phyloP scores from a whole-genome alignment of 2,113 vertebrate genomes.

The Laticauda laticaudata region DNA sequence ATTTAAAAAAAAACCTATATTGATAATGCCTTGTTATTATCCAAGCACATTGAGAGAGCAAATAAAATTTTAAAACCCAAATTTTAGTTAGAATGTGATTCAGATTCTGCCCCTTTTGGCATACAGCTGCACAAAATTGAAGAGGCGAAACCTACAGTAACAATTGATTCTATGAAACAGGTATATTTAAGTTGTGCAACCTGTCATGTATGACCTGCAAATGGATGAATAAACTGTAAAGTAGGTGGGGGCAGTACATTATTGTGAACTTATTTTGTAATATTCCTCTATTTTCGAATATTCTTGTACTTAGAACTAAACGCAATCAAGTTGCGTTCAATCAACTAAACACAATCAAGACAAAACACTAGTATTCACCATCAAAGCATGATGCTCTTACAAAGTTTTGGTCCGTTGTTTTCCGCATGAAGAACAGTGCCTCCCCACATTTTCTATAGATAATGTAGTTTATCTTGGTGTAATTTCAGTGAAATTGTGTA shows the following conservation, averaged over 20 bases:
- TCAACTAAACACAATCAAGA: conserved; percentile 54
- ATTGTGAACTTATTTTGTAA: conserved; percentile 52
- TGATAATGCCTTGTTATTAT: conserved; percentile 33
- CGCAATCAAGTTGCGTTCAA: conserved; percentile 44
- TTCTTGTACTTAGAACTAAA: conserved; percentile 67
- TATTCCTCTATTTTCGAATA: conserved; percentile 61
- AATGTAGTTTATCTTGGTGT: conserved; percentile 81
- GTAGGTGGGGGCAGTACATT: conserved; percentile 48
- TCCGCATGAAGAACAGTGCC: conserved; percentile 90
- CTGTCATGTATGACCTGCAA: conserved; percentile 44
- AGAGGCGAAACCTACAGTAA: conserved; percentile 21
- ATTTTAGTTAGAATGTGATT: conserved; percentile 24
- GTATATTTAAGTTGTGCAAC: conserved; percentile 27
- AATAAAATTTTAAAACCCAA: conserved; percentile 26
- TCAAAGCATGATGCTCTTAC: conserved; percentile 75
- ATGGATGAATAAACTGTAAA: conserved; percentile 46
- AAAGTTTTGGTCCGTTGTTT: conserved; percentile 74
- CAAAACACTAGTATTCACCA: conserved; percentile 66
- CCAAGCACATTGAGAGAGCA: conserved; percentile 46
- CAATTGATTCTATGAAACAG: conserved; percentile 43
- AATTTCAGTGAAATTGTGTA: conserved; percentile 80
- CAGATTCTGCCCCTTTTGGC: not conserved
- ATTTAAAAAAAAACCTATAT: conserved; percentile 57
- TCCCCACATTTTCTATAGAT: conserved; percentile 89
- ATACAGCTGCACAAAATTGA: conserved; percentile 20